Evolutionary conservation across 2,113 vertebrate genomes (phyloP), one percentile per base, ranked within the genome.

Genomic region (Casuarius casuarius): DNA sequence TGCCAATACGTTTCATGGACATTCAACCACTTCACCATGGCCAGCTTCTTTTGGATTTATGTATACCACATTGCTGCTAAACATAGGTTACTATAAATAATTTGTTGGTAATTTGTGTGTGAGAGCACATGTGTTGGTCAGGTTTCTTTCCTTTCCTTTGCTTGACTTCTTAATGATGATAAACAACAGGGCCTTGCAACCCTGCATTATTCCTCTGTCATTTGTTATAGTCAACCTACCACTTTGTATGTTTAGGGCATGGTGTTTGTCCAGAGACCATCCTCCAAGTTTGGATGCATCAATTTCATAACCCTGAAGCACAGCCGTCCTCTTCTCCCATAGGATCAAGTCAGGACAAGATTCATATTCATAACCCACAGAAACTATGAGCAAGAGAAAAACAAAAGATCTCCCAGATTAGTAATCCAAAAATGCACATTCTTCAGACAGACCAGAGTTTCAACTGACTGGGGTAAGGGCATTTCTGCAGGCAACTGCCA

Each of bases 351-450:
- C 99, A 19, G 99, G 99, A 97, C 99, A 99, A 20, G 99, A 99
- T 97, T 99, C 99, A 31, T 99, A 99, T 91, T 99, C 99, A 76
- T 99, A 99, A 62, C 99, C 99, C 87, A 99, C 99, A 1, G 99
- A 99, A 72, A 99, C 99, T 99, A 82, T 3, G 38, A 92, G 89
- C 3, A 68, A 84, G 26, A 84, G 29, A 84, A 8, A 77, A 87
- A 63, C 9, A 94, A 84, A 95, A 86, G 71, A 46, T 7, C 9
- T 23, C 21, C 15, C 4, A 51, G 23, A 54, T 95, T 28, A 95
- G 62, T 20, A 81, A 84, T 5, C 7, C 38, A 91, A 56, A 83
- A 92, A 68, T 19, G 18, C 33, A 71, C 20, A 40, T 38, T 66
- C 72, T 84, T 58, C n/a, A 77, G 20, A 73, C 11, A 73, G 33